Percentiles rank a stretch among this genome's conserved stretches.
Evolutionary conservation across 2,888 invertebrate species (phyloP).

Genomic region (Scrobipalpa atriplicella): DNA sequence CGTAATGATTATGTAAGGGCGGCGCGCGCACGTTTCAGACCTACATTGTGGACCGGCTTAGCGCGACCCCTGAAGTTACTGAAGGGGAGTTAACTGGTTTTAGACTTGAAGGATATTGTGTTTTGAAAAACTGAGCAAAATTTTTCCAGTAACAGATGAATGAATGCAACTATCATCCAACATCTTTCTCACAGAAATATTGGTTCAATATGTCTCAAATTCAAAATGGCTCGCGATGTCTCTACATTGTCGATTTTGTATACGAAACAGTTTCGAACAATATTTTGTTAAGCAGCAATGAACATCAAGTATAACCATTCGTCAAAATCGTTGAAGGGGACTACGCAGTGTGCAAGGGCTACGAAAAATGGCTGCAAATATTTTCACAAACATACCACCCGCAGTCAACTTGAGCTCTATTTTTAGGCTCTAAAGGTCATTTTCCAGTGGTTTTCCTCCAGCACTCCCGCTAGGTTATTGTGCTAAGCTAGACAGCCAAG

Average conservation of each 20-base stretch:
- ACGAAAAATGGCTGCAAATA: neutral
- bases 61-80: constrained; percentile 38
- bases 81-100: neutral
- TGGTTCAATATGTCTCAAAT: neutral
- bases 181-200: neutral
- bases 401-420: constrained; percentile 15
- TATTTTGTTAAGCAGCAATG: neutral
- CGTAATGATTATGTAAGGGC: constrained; percentile 76
- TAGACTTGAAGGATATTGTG: neutral
- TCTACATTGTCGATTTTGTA: neutral
- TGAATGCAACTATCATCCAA: too few species aligned
- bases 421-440: constrained; percentile 30
- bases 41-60: constrained; percentile 50
- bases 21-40: constrained; percentile 71
- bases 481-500: constrained; percentile 44
- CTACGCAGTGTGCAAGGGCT: neutral
- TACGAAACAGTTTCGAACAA: neutral
- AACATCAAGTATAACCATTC: too few species aligned
- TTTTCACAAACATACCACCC: neutral
- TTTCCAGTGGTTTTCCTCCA: constrained; percentile 20
- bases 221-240: neutral
- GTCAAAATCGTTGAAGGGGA: neutral
- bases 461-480: constrained; percentile 40
- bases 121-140: too few species aligned
- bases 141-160: too few species aligned